Evolutionary conservation across 2,888 invertebrate species (phyloP).

Genomic region (Trichogramma dendrolimi): DNA sequence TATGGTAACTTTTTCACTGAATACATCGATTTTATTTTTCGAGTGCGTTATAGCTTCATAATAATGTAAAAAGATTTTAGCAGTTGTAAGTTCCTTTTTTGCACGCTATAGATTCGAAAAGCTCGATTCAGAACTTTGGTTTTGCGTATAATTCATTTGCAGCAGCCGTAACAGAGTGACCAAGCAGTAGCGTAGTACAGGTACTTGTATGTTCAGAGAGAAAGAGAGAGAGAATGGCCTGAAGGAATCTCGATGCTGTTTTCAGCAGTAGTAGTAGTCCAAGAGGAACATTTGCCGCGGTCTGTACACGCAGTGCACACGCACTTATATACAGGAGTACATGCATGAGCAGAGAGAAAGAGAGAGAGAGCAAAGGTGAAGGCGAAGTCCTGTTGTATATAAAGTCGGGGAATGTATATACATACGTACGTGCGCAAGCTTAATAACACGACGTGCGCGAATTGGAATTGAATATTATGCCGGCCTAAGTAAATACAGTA

Average conservation of each 20-base stretch:
- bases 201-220: neutral
- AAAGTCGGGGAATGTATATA: no score
- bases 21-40: no score
- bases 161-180: neutral
- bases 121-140: neutral
- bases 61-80: no score
- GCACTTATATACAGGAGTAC: no score
- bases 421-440: slow-evolving; percentile 33
- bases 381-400: neutral
- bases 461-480: slow-evolving; percentile 52
- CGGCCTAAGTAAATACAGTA: slow-evolving; percentile 46
- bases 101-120: no score
- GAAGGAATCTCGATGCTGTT: neutral
- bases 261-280: neutral
- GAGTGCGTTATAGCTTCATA: no score
- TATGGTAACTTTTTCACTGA: no score
- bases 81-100: no score
- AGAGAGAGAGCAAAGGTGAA: slow-evolving; percentile 12
- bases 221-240: neutral
- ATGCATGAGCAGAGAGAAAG: no score
- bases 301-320: no score
- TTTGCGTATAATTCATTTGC: neutral
- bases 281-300: no score
- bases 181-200: no score
- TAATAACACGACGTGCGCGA: slow-evolving; percentile 44